Evolutionary conservation across 2,113 vertebrate species (phyloP).

Genomic region (Thamnophis sirtalis): DNA sequence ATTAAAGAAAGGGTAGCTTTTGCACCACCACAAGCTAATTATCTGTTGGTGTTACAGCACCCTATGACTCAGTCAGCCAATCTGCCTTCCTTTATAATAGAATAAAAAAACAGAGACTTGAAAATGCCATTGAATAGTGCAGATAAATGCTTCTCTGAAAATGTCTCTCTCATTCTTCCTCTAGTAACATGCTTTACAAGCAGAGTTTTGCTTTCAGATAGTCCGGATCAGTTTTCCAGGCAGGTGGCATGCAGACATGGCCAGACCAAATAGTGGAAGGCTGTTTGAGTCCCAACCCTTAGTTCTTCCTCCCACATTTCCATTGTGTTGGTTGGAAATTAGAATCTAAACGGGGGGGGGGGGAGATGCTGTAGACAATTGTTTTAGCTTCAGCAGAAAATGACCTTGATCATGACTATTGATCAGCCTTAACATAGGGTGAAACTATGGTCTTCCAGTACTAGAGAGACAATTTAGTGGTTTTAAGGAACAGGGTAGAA

Average conservation of each 20-base stretch:
- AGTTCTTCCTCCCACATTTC: neutral
- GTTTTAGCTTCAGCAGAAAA: neutral
- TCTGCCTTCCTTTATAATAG: fast-evolving
- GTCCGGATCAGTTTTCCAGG: neutral
- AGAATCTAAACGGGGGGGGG: neutral
- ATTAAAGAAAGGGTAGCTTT: neutral
- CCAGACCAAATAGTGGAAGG: neutral
- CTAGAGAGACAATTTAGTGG: neutral
- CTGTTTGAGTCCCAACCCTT: neutral
- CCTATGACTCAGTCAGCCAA: neutral
- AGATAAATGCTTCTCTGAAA: neutral
- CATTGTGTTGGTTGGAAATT: neutral
- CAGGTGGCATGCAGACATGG: neutral
- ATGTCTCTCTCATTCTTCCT: neutral
- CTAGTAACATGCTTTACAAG: neutral
- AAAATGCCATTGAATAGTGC: neutral
- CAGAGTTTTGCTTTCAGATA: neutral
- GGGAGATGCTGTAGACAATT: neutral
- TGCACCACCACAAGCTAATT: neutral
- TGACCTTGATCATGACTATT: too few species aligned
- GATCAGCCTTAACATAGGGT: neutral
- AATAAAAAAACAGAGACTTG: neutral
- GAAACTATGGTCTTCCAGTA: neutral
- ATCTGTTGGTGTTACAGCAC: neutral
- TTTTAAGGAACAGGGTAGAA: neutral